These are phyloP conservation scores for Thera obeliscata DNA, from an alignment of 2,888 invertebrate species.

Conservation along the genomic window DNA sequence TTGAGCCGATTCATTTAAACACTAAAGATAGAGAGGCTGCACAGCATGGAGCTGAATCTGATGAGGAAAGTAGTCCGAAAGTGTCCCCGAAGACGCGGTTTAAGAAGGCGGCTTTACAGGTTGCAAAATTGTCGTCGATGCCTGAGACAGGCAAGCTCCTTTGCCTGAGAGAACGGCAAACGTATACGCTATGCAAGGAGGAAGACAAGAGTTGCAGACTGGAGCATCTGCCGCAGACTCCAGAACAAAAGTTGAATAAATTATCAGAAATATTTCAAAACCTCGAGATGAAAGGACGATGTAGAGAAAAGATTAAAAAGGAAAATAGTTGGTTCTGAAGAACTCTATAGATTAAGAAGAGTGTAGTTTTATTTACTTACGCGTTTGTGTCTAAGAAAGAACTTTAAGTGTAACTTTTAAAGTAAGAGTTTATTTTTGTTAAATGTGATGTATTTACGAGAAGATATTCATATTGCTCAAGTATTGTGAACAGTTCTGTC, in stretches of 20 bases:
- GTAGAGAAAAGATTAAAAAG: constrained; percentile 73
- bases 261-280: constrained; percentile 76
- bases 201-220: constrained; percentile 59
- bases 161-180: constrained; percentile 70
- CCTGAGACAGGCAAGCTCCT: constrained; percentile 75
- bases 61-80: constrained; percentile 41
- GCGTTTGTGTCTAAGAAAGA: constrained; percentile 47
- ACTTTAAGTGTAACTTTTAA: constrained; percentile 58
- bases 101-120: constrained; percentile 73
- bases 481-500: constrained; percentile 53
- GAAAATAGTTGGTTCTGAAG: constrained; percentile 80
- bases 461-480: constrained; percentile 75
- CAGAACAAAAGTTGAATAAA: constrained; percentile 67
- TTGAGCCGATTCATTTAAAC: constrained; percentile 70
- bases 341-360: constrained; percentile 47
- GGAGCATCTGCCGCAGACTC: constrained; percentile 64
- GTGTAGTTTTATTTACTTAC: constrained; percentile 49
- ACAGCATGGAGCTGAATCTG: constrained; percentile 25
- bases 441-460: constrained; percentile 52
- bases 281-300: constrained; percentile 71
- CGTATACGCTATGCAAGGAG: constrained; percentile 55
- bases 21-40: constrained; percentile 53
- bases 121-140: constrained; percentile 68
- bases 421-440: constrained; percentile 63
- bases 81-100: constrained; percentile 73